Base-by-base conservation (phyloP, 2,113 vertebrate species). In the Strix uralensis region DNA sequence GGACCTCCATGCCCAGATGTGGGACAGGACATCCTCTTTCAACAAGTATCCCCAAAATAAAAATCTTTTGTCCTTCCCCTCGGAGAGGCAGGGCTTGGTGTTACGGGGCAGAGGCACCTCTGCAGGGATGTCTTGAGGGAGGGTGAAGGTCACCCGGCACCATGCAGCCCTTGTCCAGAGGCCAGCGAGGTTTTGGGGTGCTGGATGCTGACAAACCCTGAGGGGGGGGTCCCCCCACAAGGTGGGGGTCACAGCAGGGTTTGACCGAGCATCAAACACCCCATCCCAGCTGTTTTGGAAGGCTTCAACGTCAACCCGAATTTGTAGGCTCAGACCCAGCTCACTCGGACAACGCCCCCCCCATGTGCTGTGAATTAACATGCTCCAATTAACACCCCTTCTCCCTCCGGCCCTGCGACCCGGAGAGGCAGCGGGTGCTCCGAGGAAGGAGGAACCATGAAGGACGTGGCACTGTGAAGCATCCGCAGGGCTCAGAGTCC, bases 311-410 rank as follows among this genome's bases (percentile, higher is more conserved):
- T 12, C 34, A 13, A 36, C 38, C 46, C 0, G 1, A 72, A 61
- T 44, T 46, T 2, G 3, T 2, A 91, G 47, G 58, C 32, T 44
- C 72, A 52, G 59, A 61, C 42, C 32, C 79, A 78, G 32, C 34
- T 58, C 59, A 8, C 65, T 22, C 2, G 1, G 40, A 25, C 58
- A 58, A n/a, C 36, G 47, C 5, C n/a, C 23, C 1, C 0, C 46
- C 6, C 0, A 1, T 1, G 34, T 55, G 8, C 1, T 0, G 0
- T 2, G 74, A 88, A 93, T 29, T 30, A 83, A 71, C 2, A 7
- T 15, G 34, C 54, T 15, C 78, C 84, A 83, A 42, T 40, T 55
- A 74, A 85, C 73, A 16, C n/a, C 26, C 38, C 3, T 16, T 29
- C 40, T 15, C 44, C 44, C 73, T 73, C 25, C 18, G 5, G 26